Base-by-base conservation (phyloP, 1,140 invertebrate genomes). In the Akabosia matsudoensis region DNA sequence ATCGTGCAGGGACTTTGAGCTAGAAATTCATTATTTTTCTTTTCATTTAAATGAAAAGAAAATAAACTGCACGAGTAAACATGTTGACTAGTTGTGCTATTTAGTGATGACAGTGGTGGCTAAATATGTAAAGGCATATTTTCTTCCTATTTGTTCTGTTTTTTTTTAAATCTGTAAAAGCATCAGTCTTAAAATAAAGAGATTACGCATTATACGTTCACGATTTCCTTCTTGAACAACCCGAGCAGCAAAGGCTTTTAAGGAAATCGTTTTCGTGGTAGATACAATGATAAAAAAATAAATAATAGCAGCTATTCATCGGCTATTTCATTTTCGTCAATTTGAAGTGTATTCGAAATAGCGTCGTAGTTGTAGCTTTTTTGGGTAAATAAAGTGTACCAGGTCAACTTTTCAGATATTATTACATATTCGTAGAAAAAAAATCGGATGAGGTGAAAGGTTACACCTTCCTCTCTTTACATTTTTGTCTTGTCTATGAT, bases 331-430 rank as follows among this genome's bases (percentile, higher is more conserved):
- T n/a, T n/a, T n/a, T n/a, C n/a, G n/a, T n/a, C n/a, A n/a, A n/a
- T n/a, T n/a, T n/a, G n/a, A n/a, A n/a, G n/a, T n/a, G n/a, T n/a
- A n/a, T n/a, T n/a, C n/a, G n/a, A n/a, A n/a, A n/a, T n/a, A n/a
- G n/a, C n/a, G n/a, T n/a, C n/a, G n/a, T n/a, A 67, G 22, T 56
- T 4, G 24, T 10, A 56, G 28, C 30, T 22, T 56, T 56, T 45
- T 22, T 22, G 4, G 31, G 22, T n/a, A 67, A 67, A 67, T 67
- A 67, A 61, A 67, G 61, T 67, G 22, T 67, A 67, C 61, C 61
- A 67, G 61, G 61, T 67, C 61, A 67, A 67, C 31, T 67, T 67
- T 67, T 30, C 45, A n/a, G 45, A 51, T 13, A n/a, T n/a, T n/a
- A n/a, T n/a, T n/a, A n/a, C n/a, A n/a, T n/a, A n/a, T n/a, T n/a